phyloP scores from a whole-genome alignment of 2,113 vertebrate species.

The Aspidoscelis tigris region DNA sequence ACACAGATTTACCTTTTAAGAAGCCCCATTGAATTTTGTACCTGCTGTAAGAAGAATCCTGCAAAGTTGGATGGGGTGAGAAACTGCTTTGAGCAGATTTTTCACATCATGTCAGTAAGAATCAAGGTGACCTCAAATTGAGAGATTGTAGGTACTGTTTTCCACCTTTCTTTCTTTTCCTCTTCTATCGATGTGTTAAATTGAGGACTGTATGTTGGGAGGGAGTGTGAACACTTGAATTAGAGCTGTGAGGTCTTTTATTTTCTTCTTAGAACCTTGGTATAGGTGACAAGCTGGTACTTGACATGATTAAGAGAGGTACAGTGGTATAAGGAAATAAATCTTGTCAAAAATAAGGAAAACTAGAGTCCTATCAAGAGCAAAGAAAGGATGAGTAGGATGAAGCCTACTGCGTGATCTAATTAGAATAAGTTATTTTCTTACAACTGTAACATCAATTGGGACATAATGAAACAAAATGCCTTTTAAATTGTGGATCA shows the following conservation, averaged over 20 bases:
- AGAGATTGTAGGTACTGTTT: background rate
- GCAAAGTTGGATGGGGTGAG: too few species aligned
- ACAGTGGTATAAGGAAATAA: background rate
- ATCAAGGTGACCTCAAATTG: slow-evolving; percentile 2
- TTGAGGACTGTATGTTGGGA: background rate
- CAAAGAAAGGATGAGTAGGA: background rate
- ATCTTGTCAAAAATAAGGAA: background rate
- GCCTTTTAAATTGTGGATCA: background rate
- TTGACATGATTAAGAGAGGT: slow-evolving; percentile 4
- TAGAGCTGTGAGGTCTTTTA: background rate
- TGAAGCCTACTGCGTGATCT: background rate
- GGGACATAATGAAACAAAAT: background rate
- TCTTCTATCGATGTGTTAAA: background rate
- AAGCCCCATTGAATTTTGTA: background rate
- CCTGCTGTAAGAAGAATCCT: background rate
- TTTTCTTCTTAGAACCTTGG: background rate
- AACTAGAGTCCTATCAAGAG: background rate
- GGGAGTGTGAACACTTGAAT: background rate
- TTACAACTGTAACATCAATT: background rate
- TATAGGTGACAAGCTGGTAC: background rate
- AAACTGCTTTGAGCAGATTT: slow-evolving; percentile 27
- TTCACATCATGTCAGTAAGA: background rate
- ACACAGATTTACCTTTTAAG: too few species aligned
- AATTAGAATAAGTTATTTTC: background rate
- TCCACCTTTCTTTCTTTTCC: background rate